phyloP scores from a whole-genome alignment of 2,113 vertebrate species.

The Taurulus bubalis region DNA sequence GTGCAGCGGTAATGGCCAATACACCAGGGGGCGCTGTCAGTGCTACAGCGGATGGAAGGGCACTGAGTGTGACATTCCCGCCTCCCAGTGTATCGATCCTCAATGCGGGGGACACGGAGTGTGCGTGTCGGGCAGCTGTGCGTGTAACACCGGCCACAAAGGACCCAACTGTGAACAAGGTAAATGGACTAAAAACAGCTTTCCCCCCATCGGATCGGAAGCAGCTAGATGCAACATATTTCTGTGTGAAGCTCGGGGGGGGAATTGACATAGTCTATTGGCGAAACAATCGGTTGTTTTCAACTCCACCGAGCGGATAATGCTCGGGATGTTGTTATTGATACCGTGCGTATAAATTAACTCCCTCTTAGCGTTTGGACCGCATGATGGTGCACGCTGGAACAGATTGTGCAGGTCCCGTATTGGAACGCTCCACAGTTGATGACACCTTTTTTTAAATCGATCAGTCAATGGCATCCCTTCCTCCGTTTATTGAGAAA shows the following conservation, averaged over 20 bases:
- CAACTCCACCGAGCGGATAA: constrained; percentile 77
- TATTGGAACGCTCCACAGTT: constrained; percentile 63
- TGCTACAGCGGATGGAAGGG: constrained; percentile 99
- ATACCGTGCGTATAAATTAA: constrained; percentile 77
- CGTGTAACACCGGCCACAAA: constrained; percentile 95
- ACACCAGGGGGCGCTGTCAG: constrained; percentile 96
- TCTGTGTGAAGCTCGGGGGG: constrained; percentile 41
- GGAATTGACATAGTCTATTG: constrained; percentile 56
- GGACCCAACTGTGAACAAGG: constrained; percentile 95
- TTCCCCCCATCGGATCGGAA: constrained; percentile 24
- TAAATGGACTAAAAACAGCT: constrained; percentile 69
- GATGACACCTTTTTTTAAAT: constrained; percentile 67
- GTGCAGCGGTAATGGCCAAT: constrained; percentile 97
- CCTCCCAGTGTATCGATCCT: constrained; percentile 92
- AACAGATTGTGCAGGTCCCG: constrained; percentile 57
- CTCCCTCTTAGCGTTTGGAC: constrained; percentile 58
- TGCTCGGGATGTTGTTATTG: constrained; percentile 76
- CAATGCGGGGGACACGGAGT: constrained; percentile 93
- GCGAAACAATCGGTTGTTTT: constrained; percentile 79
- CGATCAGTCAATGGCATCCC: constrained; percentile 64
- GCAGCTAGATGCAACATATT: constrained; percentile 28
- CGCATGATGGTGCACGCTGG: constrained; percentile 61
- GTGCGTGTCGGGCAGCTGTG: constrained; percentile 93
- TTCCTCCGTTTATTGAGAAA: constrained; percentile 75
- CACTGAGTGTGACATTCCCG: constrained; percentile 93